phyloP scores from a whole-genome alignment of 2,113 vertebrate genomes.

The Brevimyrus niger region DNA sequence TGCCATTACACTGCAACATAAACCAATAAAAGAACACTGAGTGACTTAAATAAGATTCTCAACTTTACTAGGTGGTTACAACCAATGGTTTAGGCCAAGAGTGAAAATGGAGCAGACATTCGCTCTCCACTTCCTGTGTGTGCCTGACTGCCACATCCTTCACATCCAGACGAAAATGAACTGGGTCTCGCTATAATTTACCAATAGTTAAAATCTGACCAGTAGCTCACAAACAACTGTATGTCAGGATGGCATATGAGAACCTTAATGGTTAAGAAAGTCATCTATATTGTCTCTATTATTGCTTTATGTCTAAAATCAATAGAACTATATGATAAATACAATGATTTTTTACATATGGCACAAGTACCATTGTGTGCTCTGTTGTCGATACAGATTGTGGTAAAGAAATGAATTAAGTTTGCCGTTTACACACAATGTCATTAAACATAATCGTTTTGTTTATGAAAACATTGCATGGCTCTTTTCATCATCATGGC shows the following conservation, averaged over 20 bases:
- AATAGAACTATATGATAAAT: not conserved
- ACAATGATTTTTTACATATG: not conserved
- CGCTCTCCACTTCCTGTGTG: not conserved
- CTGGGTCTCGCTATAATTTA: not conserved
- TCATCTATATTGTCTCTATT: not conserved
- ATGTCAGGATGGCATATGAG: not conserved
- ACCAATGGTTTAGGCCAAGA: not conserved
- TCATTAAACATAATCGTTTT: not conserved
- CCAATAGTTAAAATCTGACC: constrained; percentile 3
- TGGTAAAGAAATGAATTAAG: not conserved
- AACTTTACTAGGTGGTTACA: constrained; percentile 8
- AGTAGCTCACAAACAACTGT: not conserved
- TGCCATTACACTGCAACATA: constrained; percentile 15
- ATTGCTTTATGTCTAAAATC: not conserved
- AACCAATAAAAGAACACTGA: constrained; percentile 6
- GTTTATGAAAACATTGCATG: not conserved
- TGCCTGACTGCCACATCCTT: not conserved
- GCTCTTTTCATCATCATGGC: not conserved
- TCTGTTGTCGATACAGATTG: not conserved
- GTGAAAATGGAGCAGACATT: not conserved
- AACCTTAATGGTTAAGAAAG: not conserved
- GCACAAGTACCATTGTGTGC: not conserved
- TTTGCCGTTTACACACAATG: not conserved
- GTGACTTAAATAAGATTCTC: constrained; percentile 8
- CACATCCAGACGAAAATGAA: not conserved